A percentile compares a stretch with the other conserved stretches of the same genome.
These are phyloP conservation scores for Neoitamus cyanurus DNA, from an alignment of 2,888 invertebrate genomes.

Conservation along the genomic window DNA sequence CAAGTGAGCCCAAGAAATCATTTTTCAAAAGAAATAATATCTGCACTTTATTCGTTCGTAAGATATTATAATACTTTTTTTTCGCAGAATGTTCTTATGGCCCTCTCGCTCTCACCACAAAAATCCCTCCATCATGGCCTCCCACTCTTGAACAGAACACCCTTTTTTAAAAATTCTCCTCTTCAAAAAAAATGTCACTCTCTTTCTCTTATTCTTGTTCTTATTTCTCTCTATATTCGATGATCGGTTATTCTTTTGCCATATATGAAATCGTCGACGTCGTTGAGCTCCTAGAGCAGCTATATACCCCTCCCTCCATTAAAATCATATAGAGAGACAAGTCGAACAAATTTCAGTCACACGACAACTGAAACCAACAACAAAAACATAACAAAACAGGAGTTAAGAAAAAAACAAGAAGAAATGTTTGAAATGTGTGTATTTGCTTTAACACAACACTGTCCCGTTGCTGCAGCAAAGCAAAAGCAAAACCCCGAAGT, in stretches of 20 bases:
- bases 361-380: not conserved
- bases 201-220: constrained; percentile 48
- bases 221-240: constrained; percentile 47
- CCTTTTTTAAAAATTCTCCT: constrained; percentile 30
- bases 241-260: constrained; percentile 42
- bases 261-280: constrained; percentile 15
- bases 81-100: not conserved
- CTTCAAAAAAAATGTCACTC: not conserved
- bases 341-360: constrained; percentile 35
- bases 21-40: not conserved
- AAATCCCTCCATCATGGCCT: not conserved
- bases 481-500: not conserved
- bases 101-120: not conserved
- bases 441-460: not conserved
- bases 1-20: not conserved
- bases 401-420: not conserved
- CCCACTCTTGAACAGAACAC: not conserved
- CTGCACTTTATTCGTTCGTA: constrained; percentile 8
- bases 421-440: not conserved
- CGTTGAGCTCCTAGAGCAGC: not conserved
- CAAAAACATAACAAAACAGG: constrained; percentile 13
- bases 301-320: constrained; percentile 14
- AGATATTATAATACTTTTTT: constrained; percentile 3
- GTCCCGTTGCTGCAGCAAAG: not conserved
- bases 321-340: constrained; percentile 12